Conservation (phyloP, 2,888 invertebrate species). For the Dolichopus griseipennis region DNA sequence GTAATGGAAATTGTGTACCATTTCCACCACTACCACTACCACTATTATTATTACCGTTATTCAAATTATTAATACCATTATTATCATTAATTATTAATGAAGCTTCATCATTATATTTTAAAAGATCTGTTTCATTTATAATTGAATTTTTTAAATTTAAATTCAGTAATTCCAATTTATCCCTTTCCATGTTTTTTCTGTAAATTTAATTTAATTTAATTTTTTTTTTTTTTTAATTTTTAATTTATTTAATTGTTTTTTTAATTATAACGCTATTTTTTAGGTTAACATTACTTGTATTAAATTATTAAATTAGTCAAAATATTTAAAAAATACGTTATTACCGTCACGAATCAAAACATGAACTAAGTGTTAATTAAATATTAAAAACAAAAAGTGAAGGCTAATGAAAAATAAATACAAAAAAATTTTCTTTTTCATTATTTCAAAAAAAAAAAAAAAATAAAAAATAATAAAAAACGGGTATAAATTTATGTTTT, state of each 20-base stretch:
- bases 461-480: too few species aligned
- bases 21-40: neutral
- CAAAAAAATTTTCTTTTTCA: too few species aligned
- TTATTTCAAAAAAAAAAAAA: too few species aligned
- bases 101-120: neutral
- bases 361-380: neutral
- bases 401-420: too few species aligned
- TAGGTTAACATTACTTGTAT: neutral
- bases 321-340: neutral
- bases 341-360: neutral
- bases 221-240: neutral
- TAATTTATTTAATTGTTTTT: neutral
- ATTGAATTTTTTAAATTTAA: conserved; percentile 1
- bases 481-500: too few species aligned
- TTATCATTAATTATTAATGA: neutral
- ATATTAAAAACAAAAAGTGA: too few species aligned
- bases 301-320: too few species aligned
- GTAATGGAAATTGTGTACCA: conserved; percentile 31
- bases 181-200: neutral
- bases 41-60: neutral
- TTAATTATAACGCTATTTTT: neutral
- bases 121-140: neutral
- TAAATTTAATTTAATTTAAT: neutral
- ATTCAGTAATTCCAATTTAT: neutral
- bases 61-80: neutral